phyloP scores from a whole-genome alignment of 1,140 invertebrate species.

The Aphelenchoides fujianensis region DNA sequence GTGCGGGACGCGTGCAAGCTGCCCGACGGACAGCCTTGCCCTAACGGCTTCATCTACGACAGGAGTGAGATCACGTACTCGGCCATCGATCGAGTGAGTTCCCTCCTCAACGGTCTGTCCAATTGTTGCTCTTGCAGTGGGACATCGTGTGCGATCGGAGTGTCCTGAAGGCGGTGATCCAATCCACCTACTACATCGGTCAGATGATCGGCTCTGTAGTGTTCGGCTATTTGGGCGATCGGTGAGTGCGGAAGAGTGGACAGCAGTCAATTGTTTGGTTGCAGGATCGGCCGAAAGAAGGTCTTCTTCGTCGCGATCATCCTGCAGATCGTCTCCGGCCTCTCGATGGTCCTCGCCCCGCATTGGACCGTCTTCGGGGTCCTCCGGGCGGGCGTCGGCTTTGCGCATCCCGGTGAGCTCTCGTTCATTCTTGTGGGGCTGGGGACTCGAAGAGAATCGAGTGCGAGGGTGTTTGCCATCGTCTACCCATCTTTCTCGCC shows the following conservation, averaged over 20 bases:
- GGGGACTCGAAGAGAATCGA: slow-evolving; percentile 21
- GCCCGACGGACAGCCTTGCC: slow-evolving; percentile 13
- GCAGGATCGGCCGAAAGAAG: slow-evolving; percentile 61
- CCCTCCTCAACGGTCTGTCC: slow-evolving; percentile 18
- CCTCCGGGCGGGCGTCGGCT: slow-evolving; percentile 47
- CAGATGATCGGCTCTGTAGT: slow-evolving; percentile 59
- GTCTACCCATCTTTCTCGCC: no score
- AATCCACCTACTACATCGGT: slow-evolving; percentile 60
- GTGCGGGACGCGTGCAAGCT: slow-evolving; percentile 35
- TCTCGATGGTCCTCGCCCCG: slow-evolving; percentile 53
- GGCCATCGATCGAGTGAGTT: slow-evolving; percentile 46
- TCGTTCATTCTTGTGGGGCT: no score
- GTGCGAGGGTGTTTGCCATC: no score
- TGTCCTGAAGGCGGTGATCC: slow-evolving; percentile 54
- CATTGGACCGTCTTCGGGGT: slow-evolving; percentile 52
- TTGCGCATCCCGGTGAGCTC: slow-evolving; percentile 44
- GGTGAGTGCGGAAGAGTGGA: slow-evolving; percentile 30
- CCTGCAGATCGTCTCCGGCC: slow-evolving; percentile 54
- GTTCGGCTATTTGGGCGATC: slow-evolving; percentile 59
- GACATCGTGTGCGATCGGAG: slow-evolving; percentile 56
- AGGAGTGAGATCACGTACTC: slow-evolving; percentile 42
- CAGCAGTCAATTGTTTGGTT: no score
- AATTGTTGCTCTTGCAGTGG: slow-evolving; percentile 62
- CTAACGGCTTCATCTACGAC: slow-evolving; percentile 52
- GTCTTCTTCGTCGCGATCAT: slow-evolving; percentile 60